Evolutionary conservation across 1,140 invertebrate genomes (phyloP), one percentile per base, ranked within the genome.

Genomic region (Eupeodes corollae): DNA sequence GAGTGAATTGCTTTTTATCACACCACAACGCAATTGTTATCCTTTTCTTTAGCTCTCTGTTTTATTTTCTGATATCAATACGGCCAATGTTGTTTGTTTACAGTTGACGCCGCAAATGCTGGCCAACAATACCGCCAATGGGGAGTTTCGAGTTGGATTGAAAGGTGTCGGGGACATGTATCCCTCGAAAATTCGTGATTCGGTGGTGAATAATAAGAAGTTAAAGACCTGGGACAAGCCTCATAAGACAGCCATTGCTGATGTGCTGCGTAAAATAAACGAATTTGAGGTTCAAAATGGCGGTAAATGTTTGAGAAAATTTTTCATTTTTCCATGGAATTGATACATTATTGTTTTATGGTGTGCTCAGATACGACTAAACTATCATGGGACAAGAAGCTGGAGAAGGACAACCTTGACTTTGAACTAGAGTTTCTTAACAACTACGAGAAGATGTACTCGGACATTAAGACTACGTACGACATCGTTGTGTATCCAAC

Each of bases 401-500:
- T 90, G 8, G 68, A 78, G 21, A 91, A 91, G 65, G 94, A 98
- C 67, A 89, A 99, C 62, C 65, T 92, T 3, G 91, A 95, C 58
- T 79, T 82, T 14, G 79, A 82, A 61, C 70, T 96, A 31, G 94
- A 98, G 55, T 73, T 90, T 44, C 71, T 98, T 18, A 85, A 77
- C 51, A 75, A 69, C 52, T 73, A 86, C 41, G 94, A 98, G 55
- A 97, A 96, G 68, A 91, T 93, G 62, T 90, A 84, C 64, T 74
- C 68, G 49, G 91, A 97, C 70, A 63, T 82, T 46, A 90, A 92
- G 18, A 91, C 91, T 16, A 80, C 88, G 11, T 94, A 87, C 70
- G 95, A 99, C 69, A 93, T 91, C 75, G 75, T 99, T 45, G 78
- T 98, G 11, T 98, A 91, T 68, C 77, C 95, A 67, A 89, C 47